Evolutionary conservation across 2,113 vertebrate species (phyloP), one percentile per base, ranked within the genome.

Genomic region (Chloroceryle aenea): DNA sequence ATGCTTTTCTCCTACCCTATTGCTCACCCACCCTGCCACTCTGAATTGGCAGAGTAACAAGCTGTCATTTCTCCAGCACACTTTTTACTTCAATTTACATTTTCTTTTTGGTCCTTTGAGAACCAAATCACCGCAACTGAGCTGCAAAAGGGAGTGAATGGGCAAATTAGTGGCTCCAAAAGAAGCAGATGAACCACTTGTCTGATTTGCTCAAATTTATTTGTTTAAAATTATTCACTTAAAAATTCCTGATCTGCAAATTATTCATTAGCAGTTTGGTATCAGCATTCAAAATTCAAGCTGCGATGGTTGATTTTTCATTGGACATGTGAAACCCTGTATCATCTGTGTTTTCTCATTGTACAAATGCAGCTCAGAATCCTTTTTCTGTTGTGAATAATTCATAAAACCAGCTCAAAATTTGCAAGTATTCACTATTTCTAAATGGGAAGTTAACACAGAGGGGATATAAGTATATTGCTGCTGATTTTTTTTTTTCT

Each of bases 151-250:
- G 95, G 73, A 97, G 72, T 97, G 95, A 97, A 97, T 96, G 95
- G 79, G 48, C 4, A 56, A 96, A 97, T 96, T 94, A 97, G 63
- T 79, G 90, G 47, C 79, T 96, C 90, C 87, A 93, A 96, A 96
- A 95, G 95, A 90, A 93, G 85, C 95, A 96, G 95, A 96, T 96
- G 93, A 96, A 96, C 88, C 87, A 95, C 90, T 97, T 97, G 95
- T 95, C 92, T 96, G 93, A 95, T 93, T 97, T 95, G 93, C 95
- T 96, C 85, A 90, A 95, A 95, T 95, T 95, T 96, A 96, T 96
- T 96, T 96, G 88, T 95, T 96, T 81, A 78, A 93, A 96, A 96
- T 97, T 94, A 95, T 95, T 97, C 95, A 96, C 95, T 96, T 96
- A 96, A 97, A 94, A 96, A 95, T 75, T 96, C 95, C 92, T 93